Percentiles rank a stretch among this genome's conserved stretches.
Evolutionary conservation across 1,140 invertebrate species (phyloP).

Genomic region (Drosophila lacteicornis): DNA sequence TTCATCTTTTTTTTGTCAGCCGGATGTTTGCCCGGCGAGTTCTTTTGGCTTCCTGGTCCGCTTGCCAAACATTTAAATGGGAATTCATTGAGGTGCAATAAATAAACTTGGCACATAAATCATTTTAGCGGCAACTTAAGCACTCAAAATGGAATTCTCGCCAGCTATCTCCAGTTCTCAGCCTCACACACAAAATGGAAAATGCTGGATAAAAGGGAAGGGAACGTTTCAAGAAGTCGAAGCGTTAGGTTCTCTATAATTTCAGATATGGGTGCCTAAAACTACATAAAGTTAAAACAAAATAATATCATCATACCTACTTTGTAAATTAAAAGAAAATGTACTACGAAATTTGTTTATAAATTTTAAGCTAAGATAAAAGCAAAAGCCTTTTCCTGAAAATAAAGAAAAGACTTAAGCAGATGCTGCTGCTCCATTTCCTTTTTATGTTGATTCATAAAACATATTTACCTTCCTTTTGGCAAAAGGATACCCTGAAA

Average conservation of each 20-base stretch:
- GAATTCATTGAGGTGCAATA: conserved; percentile 71
- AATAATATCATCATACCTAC: background rate
- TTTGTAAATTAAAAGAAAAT: background rate
- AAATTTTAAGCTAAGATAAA: background rate
- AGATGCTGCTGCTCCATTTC: background rate
- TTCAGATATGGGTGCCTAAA: too few species aligned
- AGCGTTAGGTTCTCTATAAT: background rate
- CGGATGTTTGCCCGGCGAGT: conserved; percentile 27
- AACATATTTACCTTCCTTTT: conserved; percentile 33
- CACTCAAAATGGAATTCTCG: conserved; percentile 45
- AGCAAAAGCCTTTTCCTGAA: background rate
- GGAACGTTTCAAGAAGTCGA: background rate
- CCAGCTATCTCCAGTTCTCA: conserved; percentile 43
- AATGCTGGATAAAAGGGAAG: background rate
- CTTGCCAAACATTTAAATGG: conserved; percentile 58
- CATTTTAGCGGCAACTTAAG: conserved; percentile 62
- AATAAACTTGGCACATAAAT: conserved; percentile 70
- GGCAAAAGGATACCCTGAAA: conserved; percentile 3
- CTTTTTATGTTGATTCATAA: conserved; percentile 9
- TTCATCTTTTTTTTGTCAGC: conserved; percentile 6
- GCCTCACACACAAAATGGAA: conserved; percentile 15
- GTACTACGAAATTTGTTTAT: too few species aligned
- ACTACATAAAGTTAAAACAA: too few species aligned
- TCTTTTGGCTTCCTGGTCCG: conserved; percentile 7
- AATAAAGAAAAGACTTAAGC: too few species aligned